Evolutionary conservation across 1,140 invertebrate genomes (phyloP).

Genomic region (Drosophila eugracilis): DNA sequence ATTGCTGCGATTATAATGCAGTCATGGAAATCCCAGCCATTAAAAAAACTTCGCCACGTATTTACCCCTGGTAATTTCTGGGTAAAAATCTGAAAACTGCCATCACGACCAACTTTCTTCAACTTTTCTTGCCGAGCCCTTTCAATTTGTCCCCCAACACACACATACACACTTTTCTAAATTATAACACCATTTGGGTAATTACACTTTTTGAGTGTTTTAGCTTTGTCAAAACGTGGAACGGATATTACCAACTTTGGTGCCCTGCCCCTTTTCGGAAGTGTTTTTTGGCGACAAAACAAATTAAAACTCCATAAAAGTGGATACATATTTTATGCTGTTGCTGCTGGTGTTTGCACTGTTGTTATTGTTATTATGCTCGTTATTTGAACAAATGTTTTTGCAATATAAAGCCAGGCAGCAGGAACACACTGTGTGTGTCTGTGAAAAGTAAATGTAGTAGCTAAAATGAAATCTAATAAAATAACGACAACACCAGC

Average conservation of each 20-base stretch:
- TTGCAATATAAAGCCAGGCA: conserved; percentile 62
- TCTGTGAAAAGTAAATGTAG: conserved; percentile 60
- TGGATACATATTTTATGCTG: conserved; percentile 75
- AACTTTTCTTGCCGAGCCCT: conserved; percentile 54
- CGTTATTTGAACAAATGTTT: conserved; percentile 79
- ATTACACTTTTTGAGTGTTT: conserved; percentile 81
- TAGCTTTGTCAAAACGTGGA: conserved; percentile 55
- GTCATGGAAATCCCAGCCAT: conserved; percentile 1
- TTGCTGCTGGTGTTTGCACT: conserved; percentile 41
- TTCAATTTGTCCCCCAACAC: conserved; percentile 29
- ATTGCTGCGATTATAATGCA: conserved; percentile 8
- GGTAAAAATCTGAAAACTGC: conserved; percentile 32
- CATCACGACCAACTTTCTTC: conserved; percentile 34
- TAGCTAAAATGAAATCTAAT: conserved; percentile 73
- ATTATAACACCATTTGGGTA: conserved; percentile 81
- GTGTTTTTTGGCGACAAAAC: conserved; percentile 79
- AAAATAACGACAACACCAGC: conserved; percentile 62
- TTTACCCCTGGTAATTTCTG: conserved; percentile 13
- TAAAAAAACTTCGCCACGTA: conserved; percentile 16
- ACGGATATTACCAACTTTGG: conserved; percentile 60
- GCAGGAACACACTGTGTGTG: conserved; percentile 11
- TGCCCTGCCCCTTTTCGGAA: conserved; percentile 16
- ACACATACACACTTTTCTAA: too few species aligned
- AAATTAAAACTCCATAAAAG: conserved; percentile 83
- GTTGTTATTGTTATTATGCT: conserved; percentile 49